Percentiles rank a stretch among this genome's conserved stretches.
These are phyloP conservation scores for Sternarchorhynchus goeldii DNA, from an alignment of 2,797 vertebrate species.

Conservation along the genomic window DNA sequence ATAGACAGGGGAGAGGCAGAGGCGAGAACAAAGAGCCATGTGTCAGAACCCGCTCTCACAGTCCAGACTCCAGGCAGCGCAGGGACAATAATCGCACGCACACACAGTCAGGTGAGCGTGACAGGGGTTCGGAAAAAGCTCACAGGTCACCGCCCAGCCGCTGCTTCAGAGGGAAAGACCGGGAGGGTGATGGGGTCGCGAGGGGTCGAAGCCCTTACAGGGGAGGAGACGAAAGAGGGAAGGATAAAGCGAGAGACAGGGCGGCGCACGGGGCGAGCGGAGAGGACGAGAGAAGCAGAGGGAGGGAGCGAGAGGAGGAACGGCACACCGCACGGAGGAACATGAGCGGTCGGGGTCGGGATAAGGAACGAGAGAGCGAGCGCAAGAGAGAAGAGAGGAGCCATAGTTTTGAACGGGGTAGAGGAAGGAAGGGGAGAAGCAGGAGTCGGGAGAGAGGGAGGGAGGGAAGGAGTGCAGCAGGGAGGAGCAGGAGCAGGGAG, in stretches of 20 bases:
- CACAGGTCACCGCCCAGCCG: slow-evolving; percentile 56
- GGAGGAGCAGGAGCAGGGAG: slow-evolving; percentile 43
- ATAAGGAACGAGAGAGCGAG: slow-evolving; percentile 59
- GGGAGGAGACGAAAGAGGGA: slow-evolving; percentile 38
- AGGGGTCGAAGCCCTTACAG: slow-evolving; percentile 12
- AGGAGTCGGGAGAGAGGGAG: slow-evolving; percentile 21
- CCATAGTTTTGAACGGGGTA: slow-evolving; percentile 45
- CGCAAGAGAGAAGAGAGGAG: slow-evolving; percentile 58
- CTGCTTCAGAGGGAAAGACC: slow-evolving; percentile 50
- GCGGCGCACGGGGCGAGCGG: slow-evolving; percentile 59
- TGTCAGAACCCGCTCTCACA: slow-evolving; percentile 71
- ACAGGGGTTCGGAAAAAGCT: slow-evolving; percentile 60
- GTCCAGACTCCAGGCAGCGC: slow-evolving; percentile 68
- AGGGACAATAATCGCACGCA: slow-evolving; percentile 58
- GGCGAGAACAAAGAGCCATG: slow-evolving; percentile 75
- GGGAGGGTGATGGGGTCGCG: slow-evolving; percentile 44
- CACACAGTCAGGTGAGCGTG: slow-evolving; percentile 48
- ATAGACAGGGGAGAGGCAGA: slow-evolving; percentile 70
- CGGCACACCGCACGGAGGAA: slow-evolving; percentile 1
- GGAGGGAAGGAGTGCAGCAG: slow-evolving; percentile 29
- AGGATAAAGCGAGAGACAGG: neutral
- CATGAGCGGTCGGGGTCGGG: slow-evolving; percentile 60
- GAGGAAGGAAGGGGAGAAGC: slow-evolving; percentile 20
- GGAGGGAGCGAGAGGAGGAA: slow-evolving; percentile 35
- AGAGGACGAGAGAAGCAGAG: slow-evolving; percentile 60